Percentiles rank a stretch among this genome's conserved stretches.
These are phyloP conservation scores for Phymastichus coffea DNA, from an alignment of 1,140 invertebrate genomes.

Conservation along the genomic window DNA sequence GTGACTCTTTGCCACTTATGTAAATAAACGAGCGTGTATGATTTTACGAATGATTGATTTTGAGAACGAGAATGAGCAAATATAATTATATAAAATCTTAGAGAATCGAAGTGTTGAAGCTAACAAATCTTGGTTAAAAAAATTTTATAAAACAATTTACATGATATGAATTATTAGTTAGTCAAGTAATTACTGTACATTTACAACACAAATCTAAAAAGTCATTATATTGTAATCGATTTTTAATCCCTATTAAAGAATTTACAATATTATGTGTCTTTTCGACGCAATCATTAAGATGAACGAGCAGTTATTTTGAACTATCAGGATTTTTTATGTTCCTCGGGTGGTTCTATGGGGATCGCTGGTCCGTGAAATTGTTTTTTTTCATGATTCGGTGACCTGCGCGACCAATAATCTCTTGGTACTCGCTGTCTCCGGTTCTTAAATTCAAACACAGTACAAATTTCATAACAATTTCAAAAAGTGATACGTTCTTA, in stretches of 20 bases:
- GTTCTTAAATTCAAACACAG: constrained; percentile 32
- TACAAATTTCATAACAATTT: neutral
- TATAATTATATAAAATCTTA: constrained; percentile 17
- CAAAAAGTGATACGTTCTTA: neutral
- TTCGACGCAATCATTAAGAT: constrained; percentile 4
- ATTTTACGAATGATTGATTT: constrained; percentile 7
- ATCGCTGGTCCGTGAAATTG: constrained; percentile 10
- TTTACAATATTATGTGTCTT: constrained; percentile 3
- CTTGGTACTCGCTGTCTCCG: constrained; percentile 37
- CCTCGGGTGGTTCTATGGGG: neutral
- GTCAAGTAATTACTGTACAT: neutral
- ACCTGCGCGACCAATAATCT: constrained; percentile 32
- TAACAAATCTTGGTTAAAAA: too few relatives aligned
- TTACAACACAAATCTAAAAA: neutral
- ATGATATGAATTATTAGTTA: neutral
- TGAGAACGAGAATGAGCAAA: constrained; percentile 7
- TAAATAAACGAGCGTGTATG: constrained; percentile 18
- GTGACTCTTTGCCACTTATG: constrained; percentile 14
- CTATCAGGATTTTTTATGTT: neutral
- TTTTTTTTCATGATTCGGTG: constrained; percentile 28
- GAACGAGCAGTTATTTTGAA: constrained; percentile 13
- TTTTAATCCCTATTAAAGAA: constrained; percentile 9
- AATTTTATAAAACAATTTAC: constrained; percentile 11
- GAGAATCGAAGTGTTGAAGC: too few relatives aligned
- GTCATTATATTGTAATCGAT: neutral